Base-by-base conservation (phyloP, 2,888 invertebrate genomes). In the Cerastoderma edule region DNA sequence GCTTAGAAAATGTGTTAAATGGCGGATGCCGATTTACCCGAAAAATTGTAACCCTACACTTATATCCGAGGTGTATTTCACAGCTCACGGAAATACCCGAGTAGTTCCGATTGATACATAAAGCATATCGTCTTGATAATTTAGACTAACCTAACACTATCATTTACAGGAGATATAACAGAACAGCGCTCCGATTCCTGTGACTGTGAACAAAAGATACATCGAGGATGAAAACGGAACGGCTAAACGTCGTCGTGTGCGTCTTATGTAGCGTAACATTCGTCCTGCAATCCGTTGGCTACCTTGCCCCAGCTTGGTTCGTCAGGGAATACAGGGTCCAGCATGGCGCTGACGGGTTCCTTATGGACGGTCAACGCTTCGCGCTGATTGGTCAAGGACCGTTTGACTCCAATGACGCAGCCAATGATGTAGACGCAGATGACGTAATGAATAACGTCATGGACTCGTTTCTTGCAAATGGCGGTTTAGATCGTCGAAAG, bases 301-400 rank as follows among this genome's bases (percentile, higher is more conserved):
- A 74, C 30, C 70, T 78, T 22, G 54, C 78, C 16, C 78, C 78
- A 10, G 73, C 64, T 13, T 78, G 78, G 78, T 78, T 78, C 53
- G 71, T 74, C 2, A 54, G 28, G 19, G 54, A 54, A 48, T 46
- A 30, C 24, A 60, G 5, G n/a, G 60, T 60, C 6, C 39, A 22
- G 24, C 60, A 60, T 60, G 60, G 60, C 2, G 33, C 24, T 27
- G 10, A 35, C 3, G 60, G 60, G 8, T 60, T 60, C 24, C 39
- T 39, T 6, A 16, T 39, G n/a, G 60, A 60, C 60, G 60, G 60
- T 1, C 35, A 39, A n/a, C 35, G 39, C 24, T 60, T 60, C n/a
- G 27, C 13, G n/a, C 24, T 60, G 1, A 24, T 60, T 19, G 60
- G 27, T 27, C 10, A n/a, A 13, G 60, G 24, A 5, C n/a, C 35